Base-by-base conservation (phyloP, 2,113 vertebrate species). In the Sinocyclocheilus maitianheensis region DNA sequence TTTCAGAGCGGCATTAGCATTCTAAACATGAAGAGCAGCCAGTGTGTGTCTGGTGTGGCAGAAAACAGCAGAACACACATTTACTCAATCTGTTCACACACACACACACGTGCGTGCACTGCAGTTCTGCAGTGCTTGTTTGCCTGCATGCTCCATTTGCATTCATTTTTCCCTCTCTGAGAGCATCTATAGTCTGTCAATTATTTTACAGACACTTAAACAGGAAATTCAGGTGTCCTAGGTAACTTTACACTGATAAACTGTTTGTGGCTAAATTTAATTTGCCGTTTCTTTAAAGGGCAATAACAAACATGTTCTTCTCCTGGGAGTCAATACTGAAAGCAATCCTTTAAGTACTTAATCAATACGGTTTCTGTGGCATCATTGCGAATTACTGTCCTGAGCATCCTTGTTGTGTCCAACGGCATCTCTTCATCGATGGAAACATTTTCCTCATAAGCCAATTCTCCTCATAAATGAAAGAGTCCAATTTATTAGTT, bases 1-100 rank as follows among this genome's bases (percentile, higher is more conserved):
- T 94, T 93, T 92, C 89, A 88, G 87, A 89, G 88, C 89, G 55
- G 85, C 92, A 94, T 95, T 95, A 94, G 91, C 90, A 95, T 95
- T 95, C 94, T 84, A 90, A 84, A 77, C 85, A 86, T 71, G 91
- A 87, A 90, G 86, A 90, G 83, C 91, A 90, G 89, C n/a, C 91
- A 87, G 85, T 93, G 92, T 91, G 90, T 90, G 92, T 77, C 60
- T 86, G 86, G 77, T 81, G 81, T 78, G 80, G 84, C 89, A 86
- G 76, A 63, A 81, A 80, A 84, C 86, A 85, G 81, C 84, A 80
- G 71, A 63, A 82, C 46, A 77, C 84, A 82, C 78, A 75, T 88
- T 86, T 88, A 83, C 85, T 84, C 77, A 75, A 65, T 65, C 65
- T 86, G 76, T 75, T 77, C 82, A 85, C 84, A 80, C 76, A 67